phyloP scores from a whole-genome alignment of 2,113 vertebrate genomes.

The Hassar affinis region DNA sequence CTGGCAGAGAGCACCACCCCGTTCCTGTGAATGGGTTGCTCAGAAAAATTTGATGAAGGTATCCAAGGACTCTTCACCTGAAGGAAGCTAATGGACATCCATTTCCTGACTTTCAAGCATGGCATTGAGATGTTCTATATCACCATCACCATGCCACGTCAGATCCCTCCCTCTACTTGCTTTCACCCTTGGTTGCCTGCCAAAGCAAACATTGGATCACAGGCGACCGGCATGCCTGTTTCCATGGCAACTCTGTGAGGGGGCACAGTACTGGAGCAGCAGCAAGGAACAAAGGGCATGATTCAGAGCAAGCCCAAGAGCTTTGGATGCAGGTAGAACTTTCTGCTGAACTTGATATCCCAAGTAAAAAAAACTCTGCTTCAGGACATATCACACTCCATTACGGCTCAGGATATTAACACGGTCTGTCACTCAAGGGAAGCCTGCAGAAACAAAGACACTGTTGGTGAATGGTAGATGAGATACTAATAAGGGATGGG shows the following conservation, averaged over 20 bases:
- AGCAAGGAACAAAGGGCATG: constrained; percentile 73
- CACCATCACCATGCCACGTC: constrained; percentile 57
- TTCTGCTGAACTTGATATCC: constrained; percentile 62
- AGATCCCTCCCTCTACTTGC: constrained; percentile 55
- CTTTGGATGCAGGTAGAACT: constrained; percentile 63
- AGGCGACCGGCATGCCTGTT: constrained; percentile 62
- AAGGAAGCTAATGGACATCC: constrained; percentile 50
- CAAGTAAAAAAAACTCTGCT: constrained; percentile 53
- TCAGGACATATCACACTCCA: constrained; percentile 65
- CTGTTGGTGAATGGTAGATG: constrained; percentile 62
- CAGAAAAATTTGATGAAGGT: constrained; percentile 54
- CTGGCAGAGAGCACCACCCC: constrained; percentile 47
- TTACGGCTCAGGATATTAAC: constrained; percentile 73
- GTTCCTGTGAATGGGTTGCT: not conserved
- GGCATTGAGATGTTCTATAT: constrained; percentile 59
- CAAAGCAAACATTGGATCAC: constrained; percentile 76
- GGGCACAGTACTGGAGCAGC: constrained; percentile 67
- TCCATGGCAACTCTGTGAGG: constrained; percentile 67
- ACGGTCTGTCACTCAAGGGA: constrained; percentile 68
- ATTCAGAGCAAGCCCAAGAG: constrained; percentile 70
- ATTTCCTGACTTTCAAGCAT: constrained; percentile 63
- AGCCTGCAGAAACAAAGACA: constrained; percentile 65
- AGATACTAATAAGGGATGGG: constrained; percentile 62
- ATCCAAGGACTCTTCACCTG: constrained; percentile 55
- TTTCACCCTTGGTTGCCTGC: constrained; percentile 73